phyloP scores from a whole-genome alignment of 2,888 invertebrate species.

The Synergus laeviventris region DNA sequence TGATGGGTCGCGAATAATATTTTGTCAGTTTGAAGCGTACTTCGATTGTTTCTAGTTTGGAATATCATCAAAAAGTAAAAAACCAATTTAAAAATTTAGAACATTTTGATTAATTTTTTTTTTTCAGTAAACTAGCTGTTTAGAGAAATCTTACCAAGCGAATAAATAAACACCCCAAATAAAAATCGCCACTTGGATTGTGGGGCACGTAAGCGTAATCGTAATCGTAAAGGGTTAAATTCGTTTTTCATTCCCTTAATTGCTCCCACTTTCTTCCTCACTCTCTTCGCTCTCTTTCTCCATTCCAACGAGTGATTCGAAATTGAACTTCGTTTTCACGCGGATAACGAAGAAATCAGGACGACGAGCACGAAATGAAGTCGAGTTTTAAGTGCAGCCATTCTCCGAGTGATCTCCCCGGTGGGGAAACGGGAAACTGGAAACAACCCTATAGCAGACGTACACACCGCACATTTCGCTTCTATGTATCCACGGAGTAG shows the following conservation, averaged over 20 bases:
- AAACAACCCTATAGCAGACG: conserved; percentile 22
- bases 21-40: not conserved
- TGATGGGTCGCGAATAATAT: not conserved
- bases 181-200: conserved; percentile 25
- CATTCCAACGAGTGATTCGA: conserved; percentile 34
- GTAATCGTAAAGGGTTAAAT: conserved; percentile 35
- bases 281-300: conserved; percentile 8
- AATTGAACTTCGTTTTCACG: conserved; percentile 38
- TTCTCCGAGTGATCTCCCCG: conserved; percentile 37
- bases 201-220: conserved; percentile 30
- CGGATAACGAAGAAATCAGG: conserved; percentile 39
- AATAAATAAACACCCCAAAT: conserved; percentile 7
- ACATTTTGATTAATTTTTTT: too few species aligned
- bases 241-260: conserved; percentile 36
- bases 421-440: conserved; percentile 10
- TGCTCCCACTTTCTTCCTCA: not conserved
- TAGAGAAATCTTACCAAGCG: not conserved
- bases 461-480: conserved; percentile 26
- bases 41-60: not conserved
- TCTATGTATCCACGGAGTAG: conserved; percentile 42
- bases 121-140: not conserved
- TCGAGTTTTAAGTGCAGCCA: conserved; percentile 54
- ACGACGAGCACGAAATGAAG: conserved; percentile 51
- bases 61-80: not conserved
- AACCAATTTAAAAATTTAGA: not conserved